phyloP scores from a whole-genome alignment of 2,888 invertebrate genomes.

The Hirtodrosophila alboralis region DNA sequence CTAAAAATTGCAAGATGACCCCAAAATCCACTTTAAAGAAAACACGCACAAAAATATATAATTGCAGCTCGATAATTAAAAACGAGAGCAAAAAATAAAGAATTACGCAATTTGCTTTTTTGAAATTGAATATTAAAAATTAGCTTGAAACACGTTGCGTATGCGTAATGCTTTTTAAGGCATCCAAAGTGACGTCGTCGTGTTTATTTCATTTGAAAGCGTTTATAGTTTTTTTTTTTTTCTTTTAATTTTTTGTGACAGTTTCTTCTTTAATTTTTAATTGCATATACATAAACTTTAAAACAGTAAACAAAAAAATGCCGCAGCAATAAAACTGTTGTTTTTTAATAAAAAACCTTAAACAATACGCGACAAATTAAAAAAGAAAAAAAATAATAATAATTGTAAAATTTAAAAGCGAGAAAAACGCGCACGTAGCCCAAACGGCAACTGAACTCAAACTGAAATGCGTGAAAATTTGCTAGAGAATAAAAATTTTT shows the following conservation, averaged over 20 bases:
- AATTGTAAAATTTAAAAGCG: slow-evolving; percentile 1
- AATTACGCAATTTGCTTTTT: slow-evolving; percentile 64
- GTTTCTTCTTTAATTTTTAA: slow-evolving; percentile 29
- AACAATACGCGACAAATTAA: slow-evolving; percentile 38
- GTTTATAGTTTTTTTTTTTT: slow-evolving; percentile 1
- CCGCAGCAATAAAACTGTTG: slow-evolving; percentile 3
- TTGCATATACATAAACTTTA: slow-evolving; percentile 38
- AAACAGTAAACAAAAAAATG: slow-evolving; percentile 9
- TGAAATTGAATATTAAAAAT: slow-evolving; percentile 11
- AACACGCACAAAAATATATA: slow-evolving; percentile 48
- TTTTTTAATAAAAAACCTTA: slow-evolving; percentile 7
- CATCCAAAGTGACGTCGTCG: slow-evolving; percentile 7
- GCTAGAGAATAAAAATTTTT: slow-evolving; percentile 54
- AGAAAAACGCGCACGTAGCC: slow-evolving; percentile 52
- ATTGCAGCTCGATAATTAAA: slow-evolving; percentile 25
- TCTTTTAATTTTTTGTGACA: slow-evolving; percentile 13
- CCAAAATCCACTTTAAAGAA: slow-evolving; percentile 55
- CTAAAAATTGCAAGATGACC: slow-evolving; percentile 77
- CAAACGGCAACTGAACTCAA: slow-evolving; percentile 68
- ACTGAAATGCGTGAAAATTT: slow-evolving; percentile 73
- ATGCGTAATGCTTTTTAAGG: slow-evolving; percentile 46
- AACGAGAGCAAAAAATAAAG: slow-evolving; percentile 15
- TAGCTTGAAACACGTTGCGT: slow-evolving; percentile 40
- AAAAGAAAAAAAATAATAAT: slow-evolving; percentile 12
- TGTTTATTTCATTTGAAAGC: background rate